Evolutionary conservation across 2,888 invertebrate species (phyloP).

Genomic region (Cephus nigrinus): DNA sequence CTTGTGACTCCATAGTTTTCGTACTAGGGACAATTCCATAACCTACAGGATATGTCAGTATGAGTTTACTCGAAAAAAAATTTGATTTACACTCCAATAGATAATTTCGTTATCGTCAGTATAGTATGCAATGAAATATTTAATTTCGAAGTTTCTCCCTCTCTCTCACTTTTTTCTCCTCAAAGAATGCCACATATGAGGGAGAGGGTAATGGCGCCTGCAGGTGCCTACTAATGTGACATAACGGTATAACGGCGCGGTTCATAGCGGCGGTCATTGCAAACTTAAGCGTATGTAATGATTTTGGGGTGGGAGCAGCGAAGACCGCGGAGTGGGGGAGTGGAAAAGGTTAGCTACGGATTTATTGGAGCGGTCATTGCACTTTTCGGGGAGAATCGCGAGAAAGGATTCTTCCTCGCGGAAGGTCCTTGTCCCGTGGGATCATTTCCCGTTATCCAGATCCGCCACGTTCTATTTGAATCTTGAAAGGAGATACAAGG

Average conservation of each 20-base stretch:
- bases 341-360: slow-evolving; percentile 33
- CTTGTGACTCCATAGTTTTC: neutral
- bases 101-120: neutral
- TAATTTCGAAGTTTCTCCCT: slow-evolving; percentile 15
- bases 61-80: neutral
- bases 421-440: neutral
- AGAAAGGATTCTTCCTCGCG: neutral
- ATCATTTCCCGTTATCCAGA: neutral
- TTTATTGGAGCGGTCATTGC: slow-evolving; percentile 66
- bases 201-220: slow-evolving; percentile 47
- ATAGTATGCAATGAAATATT: neutral
- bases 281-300: slow-evolving; percentile 53
- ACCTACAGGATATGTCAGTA: too few relatives aligned
- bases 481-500: neutral
- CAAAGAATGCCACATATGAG: slow-evolving; percentile 36
- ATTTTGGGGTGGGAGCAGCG: slow-evolving; percentile 43
- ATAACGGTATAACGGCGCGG: slow-evolving; percentile 62
- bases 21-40: neutral
- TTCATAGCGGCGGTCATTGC: slow-evolving; percentile 50
- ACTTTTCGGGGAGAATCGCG: slow-evolving; percentile 39
- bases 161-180: slow-evolving; percentile 14
- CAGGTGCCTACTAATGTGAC: slow-evolving; percentile 64
- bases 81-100: neutral
- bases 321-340: slow-evolving; percentile 12
- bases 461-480: neutral